These are phyloP conservation scores for Nephrocerus scutellatus DNA, from an alignment of 2,888 invertebrate genomes.

Conservation along the genomic window DNA sequence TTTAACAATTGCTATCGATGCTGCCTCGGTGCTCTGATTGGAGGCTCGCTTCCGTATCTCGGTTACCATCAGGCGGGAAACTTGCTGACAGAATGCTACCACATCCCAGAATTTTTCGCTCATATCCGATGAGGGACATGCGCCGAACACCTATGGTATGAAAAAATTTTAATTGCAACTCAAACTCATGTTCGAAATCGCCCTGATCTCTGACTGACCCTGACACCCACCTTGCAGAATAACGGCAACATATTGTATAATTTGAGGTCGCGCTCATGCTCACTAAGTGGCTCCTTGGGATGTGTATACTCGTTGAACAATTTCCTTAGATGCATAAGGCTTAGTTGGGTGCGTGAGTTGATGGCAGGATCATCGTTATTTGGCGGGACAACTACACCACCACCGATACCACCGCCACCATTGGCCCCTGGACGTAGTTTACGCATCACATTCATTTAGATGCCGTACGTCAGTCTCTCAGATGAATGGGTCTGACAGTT, in stretches of 20 bases:
- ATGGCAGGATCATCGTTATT: constrained; percentile 50
- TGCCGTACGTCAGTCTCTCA: background rate
- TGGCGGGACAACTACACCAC: constrained; percentile 40
- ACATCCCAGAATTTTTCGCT: constrained; percentile 97
- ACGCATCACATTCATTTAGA: constrained; percentile 86
- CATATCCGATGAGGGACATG: constrained; percentile 91
- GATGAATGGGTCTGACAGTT: too few species aligned
- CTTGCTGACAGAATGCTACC: constrained; percentile 87
- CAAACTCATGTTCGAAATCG: background rate
- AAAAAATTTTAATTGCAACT: constrained; percentile 19
- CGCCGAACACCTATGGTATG: constrained; percentile 75
- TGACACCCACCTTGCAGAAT: constrained; percentile 87
- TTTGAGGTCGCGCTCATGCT: constrained; percentile 82
- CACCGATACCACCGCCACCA: constrained; percentile 49
- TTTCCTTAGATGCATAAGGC: constrained; percentile 93
- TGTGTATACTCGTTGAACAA: constrained; percentile 92
- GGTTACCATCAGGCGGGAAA: constrained; percentile 91
- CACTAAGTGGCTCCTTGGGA: constrained; percentile 71
- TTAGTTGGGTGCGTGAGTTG: constrained; percentile 76
- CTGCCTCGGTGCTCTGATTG: constrained; percentile 92
- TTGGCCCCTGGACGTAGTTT: constrained; percentile 60
- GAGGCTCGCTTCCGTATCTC: constrained; percentile 89
- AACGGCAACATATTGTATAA: constrained; percentile 96
- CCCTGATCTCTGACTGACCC: background rate
- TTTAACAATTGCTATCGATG: constrained; percentile 93